Evolutionary conservation across 1,140 invertebrate species (phyloP).

Genomic region (Elymnias hypermnestra): DNA sequence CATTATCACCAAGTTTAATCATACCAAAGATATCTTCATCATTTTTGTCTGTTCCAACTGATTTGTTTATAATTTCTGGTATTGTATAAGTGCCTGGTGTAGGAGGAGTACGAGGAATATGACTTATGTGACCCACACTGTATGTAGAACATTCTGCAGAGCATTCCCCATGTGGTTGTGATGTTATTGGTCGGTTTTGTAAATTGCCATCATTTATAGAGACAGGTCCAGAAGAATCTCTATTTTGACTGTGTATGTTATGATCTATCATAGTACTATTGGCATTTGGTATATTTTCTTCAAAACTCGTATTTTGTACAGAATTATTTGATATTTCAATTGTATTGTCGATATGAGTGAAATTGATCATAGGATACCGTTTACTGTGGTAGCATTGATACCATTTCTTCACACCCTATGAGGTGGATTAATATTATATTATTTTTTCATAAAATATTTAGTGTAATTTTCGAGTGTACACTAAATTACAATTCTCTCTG

Average conservation of each 20-base stretch:
- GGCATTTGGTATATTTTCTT: constrained; percentile 35
- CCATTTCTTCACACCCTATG: constrained; percentile 56
- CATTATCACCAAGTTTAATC: constrained; percentile 58
- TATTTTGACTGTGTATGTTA: constrained; percentile 11
- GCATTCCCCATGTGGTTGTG: constrained; percentile 7
- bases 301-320: constrained; percentile 23
- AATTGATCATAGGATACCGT: constrained; percentile 55
- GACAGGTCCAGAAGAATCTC: constrained; percentile 6
- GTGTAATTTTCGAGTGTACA: constrained; percentile 15
- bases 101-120: constrained; percentile 55
- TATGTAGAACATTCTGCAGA: constrained; percentile 25
- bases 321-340: constrained; percentile 20
- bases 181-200: constrained; percentile 7
- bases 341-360: constrained; percentile 50
- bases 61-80: constrained; percentile 43
- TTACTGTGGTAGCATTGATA: constrained; percentile 59
- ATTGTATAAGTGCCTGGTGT: constrained; percentile 46
- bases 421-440: constrained; percentile 31
- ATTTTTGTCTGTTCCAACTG: constrained; percentile 20
- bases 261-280: constrained; percentile 41
- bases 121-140: constrained; percentile 53
- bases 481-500: constrained; percentile 41
- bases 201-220: constrained; percentile 13
- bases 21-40: constrained; percentile 54
- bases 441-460: constrained; percentile 16